These are phyloP conservation scores for Gisinianus flammeolus DNA, from an alignment of 2,888 invertebrate species.

Conservation along the genomic window DNA sequence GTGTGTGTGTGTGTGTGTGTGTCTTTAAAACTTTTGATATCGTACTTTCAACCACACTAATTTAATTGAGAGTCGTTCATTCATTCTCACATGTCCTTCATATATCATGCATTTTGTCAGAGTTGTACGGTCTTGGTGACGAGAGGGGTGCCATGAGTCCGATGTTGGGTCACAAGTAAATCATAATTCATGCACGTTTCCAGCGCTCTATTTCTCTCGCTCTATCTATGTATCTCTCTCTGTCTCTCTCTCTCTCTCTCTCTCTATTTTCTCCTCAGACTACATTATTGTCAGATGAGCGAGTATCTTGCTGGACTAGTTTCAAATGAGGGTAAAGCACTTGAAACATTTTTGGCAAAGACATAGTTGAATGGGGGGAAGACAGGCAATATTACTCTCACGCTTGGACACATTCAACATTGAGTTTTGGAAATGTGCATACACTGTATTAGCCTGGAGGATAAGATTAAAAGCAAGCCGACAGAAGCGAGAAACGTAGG, in stretches of 20 bases:
- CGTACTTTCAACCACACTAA: not conserved
- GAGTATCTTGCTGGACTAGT: not conserved
- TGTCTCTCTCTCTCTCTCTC: not conserved
- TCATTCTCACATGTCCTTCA: too few relatives aligned
- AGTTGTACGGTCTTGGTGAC: too few relatives aligned
- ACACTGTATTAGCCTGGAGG: not conserved
- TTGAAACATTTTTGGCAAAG: not conserved
- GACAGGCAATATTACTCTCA: not conserved
- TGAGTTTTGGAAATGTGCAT: not conserved
- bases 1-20: too few relatives aligned
- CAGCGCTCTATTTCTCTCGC: not conserved
- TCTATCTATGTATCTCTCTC: too few relatives aligned
- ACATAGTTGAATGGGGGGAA: too few relatives aligned
- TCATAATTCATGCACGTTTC: not conserved
- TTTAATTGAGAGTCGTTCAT: too few relatives aligned
- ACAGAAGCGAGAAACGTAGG: not conserved
- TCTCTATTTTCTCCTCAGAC: not conserved
- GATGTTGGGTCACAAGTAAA: not conserved
- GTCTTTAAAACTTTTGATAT: too few relatives aligned
- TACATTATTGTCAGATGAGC: not conserved
- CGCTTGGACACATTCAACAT: not conserved
- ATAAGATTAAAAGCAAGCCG: not conserved
- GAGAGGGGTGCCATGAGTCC: too few relatives aligned
- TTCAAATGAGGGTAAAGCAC: not conserved
- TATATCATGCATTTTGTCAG: too few relatives aligned